Conservation (phyloP, 2,888 invertebrate species). For the Napeogenes sylphis region DNA sequence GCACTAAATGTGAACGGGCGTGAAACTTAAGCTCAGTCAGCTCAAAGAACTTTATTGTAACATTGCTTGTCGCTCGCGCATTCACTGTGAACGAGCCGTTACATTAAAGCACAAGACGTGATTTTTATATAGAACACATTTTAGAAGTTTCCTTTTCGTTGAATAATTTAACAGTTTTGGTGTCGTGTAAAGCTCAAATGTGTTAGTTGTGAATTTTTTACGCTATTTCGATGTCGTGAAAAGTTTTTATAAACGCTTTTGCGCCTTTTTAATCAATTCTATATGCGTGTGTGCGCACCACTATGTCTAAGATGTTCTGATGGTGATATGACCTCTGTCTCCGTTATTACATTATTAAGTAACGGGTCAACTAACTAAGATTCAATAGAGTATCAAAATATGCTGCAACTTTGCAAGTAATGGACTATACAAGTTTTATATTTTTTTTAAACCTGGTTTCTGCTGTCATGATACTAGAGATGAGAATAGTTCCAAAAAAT, state of each 20-base stretch:
- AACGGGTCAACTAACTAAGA: background rate
- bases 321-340: constrained; percentile 15
- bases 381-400: background rate
- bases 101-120: constrained; percentile 21
- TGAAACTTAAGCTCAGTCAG: background rate
- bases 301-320: constrained; percentile 19
- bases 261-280: constrained; percentile 61
- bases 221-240: constrained; percentile 67
- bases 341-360: constrained; percentile 9
- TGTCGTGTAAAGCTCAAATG: constrained; percentile 45
- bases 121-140: constrained; percentile 23
- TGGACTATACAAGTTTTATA: too few relatives aligned
- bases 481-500: too few relatives aligned
- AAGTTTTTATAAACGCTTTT: constrained; percentile 71
- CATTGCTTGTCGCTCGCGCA: background rate
- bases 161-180: constrained; percentile 35
- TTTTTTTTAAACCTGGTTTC: too few relatives aligned
- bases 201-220: constrained; percentile 60
- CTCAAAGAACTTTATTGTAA: background rate
- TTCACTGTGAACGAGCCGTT: background rate
- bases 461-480: too few relatives aligned
- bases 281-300: constrained; percentile 34
- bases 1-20: too few relatives aligned
- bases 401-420: too few relatives aligned
- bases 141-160: constrained; percentile 13